Base-by-base conservation (phyloP, 2,888 invertebrate species). In the Zonitis immaculata region DNA sequence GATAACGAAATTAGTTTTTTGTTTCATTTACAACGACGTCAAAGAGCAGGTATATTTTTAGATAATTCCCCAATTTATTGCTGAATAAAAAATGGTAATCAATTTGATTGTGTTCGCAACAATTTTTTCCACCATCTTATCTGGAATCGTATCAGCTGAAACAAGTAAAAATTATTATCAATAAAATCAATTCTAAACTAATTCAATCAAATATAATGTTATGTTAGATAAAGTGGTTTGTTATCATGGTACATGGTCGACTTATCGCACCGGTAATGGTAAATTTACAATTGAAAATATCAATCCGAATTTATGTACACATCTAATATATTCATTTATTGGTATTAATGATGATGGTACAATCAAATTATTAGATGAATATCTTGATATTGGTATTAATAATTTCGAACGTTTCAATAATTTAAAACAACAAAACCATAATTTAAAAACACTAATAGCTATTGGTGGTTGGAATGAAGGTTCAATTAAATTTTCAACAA, bases 241-340 rank as follows among this genome's bases (percentile, higher is more conserved):
- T 28, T 56, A 56, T 30, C 32, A 53, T 12, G 56, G 53, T 11
- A 56, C 87, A 0, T 90, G 91, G 91, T 87, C 91, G 0, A 83
- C 81, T 0, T 91, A 91, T 76, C 78, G 91, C 18, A 81, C 82
- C 0, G 80, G 75, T 0, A 79, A 77, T 39, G 90, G 88, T 0
- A 80, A 81, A 56, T 91, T 85, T 72, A 77, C 78, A 3, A 76
- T 88, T 32, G 83, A 85, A 39, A 78, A 89, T 68, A 78, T 91
- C 61, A 85, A 86, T 60, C 87, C 91, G 0, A 79, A 80, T 6
- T 77, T 90, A 5, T 92, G 89, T 69, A 88, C 89, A 0, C 89
- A 90, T 66, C 49, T 87, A 28, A 79, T 88, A 9, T 91, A 89
- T 67, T 74, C 85, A 0, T 91, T 91, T 66, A 80, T 82, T 16